Conservation (phyloP, 2,888 invertebrate species). For the Seladonia tumulorum region DNA sequence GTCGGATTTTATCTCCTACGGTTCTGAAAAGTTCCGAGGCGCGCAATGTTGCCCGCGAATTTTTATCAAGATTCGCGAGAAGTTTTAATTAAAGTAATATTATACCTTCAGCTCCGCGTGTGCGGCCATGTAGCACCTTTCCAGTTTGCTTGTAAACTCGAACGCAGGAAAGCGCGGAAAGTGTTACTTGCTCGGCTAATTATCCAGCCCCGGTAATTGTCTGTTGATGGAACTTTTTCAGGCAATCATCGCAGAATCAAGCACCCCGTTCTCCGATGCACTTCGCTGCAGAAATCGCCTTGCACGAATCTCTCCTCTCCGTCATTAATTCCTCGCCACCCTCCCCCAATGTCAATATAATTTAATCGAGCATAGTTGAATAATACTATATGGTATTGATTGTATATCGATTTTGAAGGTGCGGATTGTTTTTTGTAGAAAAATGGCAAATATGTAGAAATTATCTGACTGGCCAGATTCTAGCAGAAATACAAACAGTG, state of each 20-base stretch:
- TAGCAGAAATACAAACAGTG: too few species aligned
- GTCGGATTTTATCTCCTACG: constrained; percentile 35
- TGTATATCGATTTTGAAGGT: too few species aligned
- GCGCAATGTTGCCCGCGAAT: constrained; percentile 14
- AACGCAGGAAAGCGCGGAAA: not conserved
- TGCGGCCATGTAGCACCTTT: not conserved
- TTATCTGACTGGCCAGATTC: too few species aligned
- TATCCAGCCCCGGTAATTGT: not conserved
- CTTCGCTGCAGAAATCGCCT: not conserved
- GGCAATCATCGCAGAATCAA: not conserved
- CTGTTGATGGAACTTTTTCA: constrained; percentile 7
- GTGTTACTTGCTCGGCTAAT: not conserved
- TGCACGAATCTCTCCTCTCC: too few species aligned
- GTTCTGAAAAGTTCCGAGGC: constrained; percentile 33
- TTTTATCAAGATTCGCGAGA: constrained; percentile 28
- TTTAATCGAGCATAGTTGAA: too few species aligned
- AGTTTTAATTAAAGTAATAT: constrained; percentile 59
- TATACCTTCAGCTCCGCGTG: constrained; percentile 9
- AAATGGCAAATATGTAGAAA: too few species aligned
- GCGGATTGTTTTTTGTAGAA: too few species aligned
- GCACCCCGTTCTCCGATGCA: not conserved
- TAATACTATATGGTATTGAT: too few species aligned
- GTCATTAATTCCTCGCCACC: not conserved
- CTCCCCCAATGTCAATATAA: too few species aligned
- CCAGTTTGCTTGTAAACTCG: not conserved